Evolutionary conservation across 2,113 vertebrate genomes (phyloP), one percentile per base, ranked within the genome.

Genomic region (Microtus montanus): DNA sequence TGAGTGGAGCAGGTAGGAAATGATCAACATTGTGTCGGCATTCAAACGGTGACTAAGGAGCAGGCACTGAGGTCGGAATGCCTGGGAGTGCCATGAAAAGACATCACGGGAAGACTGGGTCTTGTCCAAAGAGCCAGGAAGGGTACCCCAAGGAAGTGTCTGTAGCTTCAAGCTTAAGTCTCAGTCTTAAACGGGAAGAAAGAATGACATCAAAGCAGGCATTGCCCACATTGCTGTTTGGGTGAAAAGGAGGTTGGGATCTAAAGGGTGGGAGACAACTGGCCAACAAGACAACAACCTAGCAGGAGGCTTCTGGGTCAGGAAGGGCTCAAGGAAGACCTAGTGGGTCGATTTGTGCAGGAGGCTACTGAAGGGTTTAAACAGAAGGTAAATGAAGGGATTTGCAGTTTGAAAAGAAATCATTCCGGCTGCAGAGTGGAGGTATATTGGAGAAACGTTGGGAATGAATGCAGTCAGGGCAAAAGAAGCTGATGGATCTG

Each of bases 171-270:
- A 20, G 54, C 17, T 58, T 58, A 78, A 38, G 1, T 15, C 74
- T 38, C 41, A 75, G 1, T n/a, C 11, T 58, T 20, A 80, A 28
- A 75, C 26, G 5, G n/a, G 28, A 58, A 7, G 52, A 74, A 22
- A 70, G 35, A 58, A 41, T 1, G 9, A 38, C 44, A 52, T 12
- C 12, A 44, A 73, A 87, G 41, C 35, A 44, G 35, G 5, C 5
- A 1, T 73, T 47, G 0, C 3, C 3, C 8, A 15, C 3, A 7
- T 8, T 4, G 5, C 11, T 26, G 1, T n/a, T 78, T 47, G 4
- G 41, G 12, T 20, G 24, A n/a, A 70, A 73, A 33, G 52, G 58
- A 86, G 20, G 17, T 41, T n/a, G 49, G 63, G 74, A 26, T 9
- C 28, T 15, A 41, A 77, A 70, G 64, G 64, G 64, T 4, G 2